phyloP scores from a whole-genome alignment of 2,888 invertebrate species.

The Eupithecia inturbata region DNA sequence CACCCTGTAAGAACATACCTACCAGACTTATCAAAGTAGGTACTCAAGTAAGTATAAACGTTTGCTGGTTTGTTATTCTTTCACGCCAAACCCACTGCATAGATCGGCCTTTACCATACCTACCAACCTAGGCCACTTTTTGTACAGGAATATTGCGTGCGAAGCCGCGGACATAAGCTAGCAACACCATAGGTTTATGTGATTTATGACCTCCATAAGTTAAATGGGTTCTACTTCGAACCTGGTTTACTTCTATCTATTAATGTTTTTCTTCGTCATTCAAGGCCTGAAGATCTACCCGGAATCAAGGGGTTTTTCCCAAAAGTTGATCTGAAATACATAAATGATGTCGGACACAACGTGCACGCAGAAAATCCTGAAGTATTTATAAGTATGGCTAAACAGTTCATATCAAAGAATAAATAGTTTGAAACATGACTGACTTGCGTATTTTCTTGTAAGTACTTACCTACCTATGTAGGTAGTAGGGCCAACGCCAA shows the following conservation, averaged over 20 bases:
- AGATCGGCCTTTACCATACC: not conserved
- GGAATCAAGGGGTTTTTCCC: conserved; percentile 61
- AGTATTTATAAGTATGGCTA: conserved; percentile 61
- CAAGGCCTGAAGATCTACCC: conserved; percentile 52
- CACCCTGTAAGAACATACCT: too few species aligned
- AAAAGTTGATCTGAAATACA: conserved; percentile 56
- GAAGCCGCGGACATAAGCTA: too few species aligned
- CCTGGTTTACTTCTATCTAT: not conserved
- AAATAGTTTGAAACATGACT: conserved; percentile 20
- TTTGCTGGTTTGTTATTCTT: not conserved
- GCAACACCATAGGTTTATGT: too few species aligned
- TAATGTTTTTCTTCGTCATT: conserved; percentile 28
- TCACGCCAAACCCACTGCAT: not conserved
- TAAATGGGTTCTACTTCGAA: too few species aligned
- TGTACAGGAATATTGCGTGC: too few species aligned
- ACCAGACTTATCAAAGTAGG: too few species aligned
- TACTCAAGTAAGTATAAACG: too few species aligned
- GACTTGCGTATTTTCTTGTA: not conserved
- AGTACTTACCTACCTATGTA: not conserved
- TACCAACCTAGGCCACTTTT: too few species aligned
- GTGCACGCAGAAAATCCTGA: conserved; percentile 65
- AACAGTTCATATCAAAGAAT: conserved; percentile 32
- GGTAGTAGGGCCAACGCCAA: not conserved
- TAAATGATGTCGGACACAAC: conserved; percentile 66
- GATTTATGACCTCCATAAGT: too few species aligned